phyloP scores from a whole-genome alignment of 1,140 invertebrate genomes.

The Ridgeia piscesae region DNA sequence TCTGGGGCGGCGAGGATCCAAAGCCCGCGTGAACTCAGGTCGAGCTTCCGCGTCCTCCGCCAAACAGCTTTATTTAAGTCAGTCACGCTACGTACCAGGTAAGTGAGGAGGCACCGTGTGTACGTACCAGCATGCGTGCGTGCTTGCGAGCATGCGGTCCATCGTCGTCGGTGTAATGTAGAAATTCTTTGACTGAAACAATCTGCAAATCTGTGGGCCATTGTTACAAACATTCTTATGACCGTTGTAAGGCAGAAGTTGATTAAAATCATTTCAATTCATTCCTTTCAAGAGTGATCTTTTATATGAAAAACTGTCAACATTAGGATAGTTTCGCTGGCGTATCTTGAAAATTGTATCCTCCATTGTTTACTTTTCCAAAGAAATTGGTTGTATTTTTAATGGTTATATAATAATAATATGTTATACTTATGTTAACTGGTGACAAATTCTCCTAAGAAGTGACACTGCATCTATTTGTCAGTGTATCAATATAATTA shows the following conservation, averaged over 20 bases:
- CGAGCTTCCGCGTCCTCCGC: slow-evolving; percentile 62
- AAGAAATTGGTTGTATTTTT: too few species aligned
- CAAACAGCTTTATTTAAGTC: slow-evolving; percentile 73
- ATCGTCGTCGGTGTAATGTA: neutral
- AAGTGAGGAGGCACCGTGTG: slow-evolving; percentile 48
- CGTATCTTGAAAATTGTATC: too few species aligned
- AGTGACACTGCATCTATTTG: neutral
- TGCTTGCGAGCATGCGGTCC: neutral
- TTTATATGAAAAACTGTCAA: too few species aligned
- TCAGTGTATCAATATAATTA: neutral
- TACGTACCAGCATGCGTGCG: neutral
- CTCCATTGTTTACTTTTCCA: too few species aligned
- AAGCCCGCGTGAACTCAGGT: slow-evolving; percentile 37
- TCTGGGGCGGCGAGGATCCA: neutral
- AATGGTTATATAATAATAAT: too few species aligned
- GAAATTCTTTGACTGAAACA: too few species aligned
- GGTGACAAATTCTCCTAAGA: neutral
- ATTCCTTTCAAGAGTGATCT: too few species aligned
- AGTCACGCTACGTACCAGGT: slow-evolving; percentile 73
- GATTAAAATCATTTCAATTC: too few species aligned
- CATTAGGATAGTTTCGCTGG: too few species aligned
- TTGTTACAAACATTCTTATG: too few species aligned
- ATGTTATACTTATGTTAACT: neutral
- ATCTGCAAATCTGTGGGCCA: neutral
- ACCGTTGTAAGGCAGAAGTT: too few species aligned